Evolutionary conservation across 2,888 invertebrate species (phyloP), one percentile per base, ranked within the genome.

Genomic region (Acanthosepion esculentum): DNA sequence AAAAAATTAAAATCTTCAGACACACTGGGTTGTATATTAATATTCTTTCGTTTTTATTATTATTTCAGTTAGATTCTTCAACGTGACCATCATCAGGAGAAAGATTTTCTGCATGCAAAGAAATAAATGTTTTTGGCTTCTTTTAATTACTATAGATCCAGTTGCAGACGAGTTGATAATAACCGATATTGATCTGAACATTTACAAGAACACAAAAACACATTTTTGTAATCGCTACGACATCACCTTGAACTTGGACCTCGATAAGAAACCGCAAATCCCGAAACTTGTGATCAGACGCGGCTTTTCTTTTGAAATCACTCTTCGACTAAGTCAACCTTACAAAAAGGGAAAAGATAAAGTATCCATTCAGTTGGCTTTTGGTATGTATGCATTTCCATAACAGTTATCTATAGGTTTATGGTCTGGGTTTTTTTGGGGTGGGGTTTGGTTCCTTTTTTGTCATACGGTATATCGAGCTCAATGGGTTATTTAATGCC

Each of bases 281-380:
- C 94, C 95, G 4, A 95, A 95, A 91, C 95, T 96, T 0, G 98
- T 98, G 59, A 98, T 98, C 4, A 92, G 96, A 15, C 94, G 96
- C 33, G 96, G 96, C 23, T 95, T 95, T 91, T 91, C 94, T 20
- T 96, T 96, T 94, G 95, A 94, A n/a, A 92, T 96, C 26, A 94
- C 93, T 29, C 41, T 96, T 48, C 95, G 95, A 1, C 95, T 96
- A 64, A 94, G 95, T 93, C 94, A 95, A 41, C 93, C 94, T 23
- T 96, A 95, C 93, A 95, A 95, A 48, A 92, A 94, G 33, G 94
- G 94, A 29, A 94, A 94, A 20, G 95, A 96, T 92, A 95, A 95
- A 53, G 92, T 96, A 29, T 92, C 92, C 12, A 94, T 96, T 26
- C 50, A 95, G 3, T 96, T 96, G 93, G 95, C 95, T 91, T 95